Percentiles rank a stretch among this genome's conserved stretches.
These are phyloP conservation scores for Zele albiditarsus DNA, from an alignment of 2,888 invertebrate species.

Conservation along the genomic window DNA sequence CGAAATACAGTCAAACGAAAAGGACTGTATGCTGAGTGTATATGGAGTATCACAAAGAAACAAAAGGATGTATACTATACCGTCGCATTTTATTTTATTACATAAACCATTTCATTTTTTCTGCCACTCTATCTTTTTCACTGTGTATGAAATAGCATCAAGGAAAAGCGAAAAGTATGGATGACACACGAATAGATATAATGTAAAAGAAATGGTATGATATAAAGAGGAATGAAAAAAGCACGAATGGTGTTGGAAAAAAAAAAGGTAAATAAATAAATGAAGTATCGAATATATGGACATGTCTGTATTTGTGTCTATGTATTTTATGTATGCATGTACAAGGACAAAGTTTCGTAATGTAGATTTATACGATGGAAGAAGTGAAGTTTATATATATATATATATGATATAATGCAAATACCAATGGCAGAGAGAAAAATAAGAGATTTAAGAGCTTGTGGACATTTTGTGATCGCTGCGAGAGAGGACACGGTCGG, in stretches of 20 bases:
- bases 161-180: neutral
- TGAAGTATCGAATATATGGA: neutral
- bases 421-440: slow-evolving; percentile 35
- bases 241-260: neutral
- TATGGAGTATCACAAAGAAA: neutral
- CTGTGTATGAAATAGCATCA: neutral
- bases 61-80: neutral
- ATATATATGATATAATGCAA: slow-evolving; percentile 23
- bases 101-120: neutral
- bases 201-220: neutral
- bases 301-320: neutral
- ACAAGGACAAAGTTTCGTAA: neutral
- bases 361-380: slow-evolving; percentile 16
- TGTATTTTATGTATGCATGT: neutral
- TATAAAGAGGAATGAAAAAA: neutral
- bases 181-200: neutral
- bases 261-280: neutral
- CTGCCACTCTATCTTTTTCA: neutral
- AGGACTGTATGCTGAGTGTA: neutral
- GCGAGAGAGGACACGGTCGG: slow-evolving; percentile 52
- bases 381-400: slow-evolving; percentile 5
- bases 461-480: slow-evolving; percentile 66
- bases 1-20: slow-evolving; percentile 9
- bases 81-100: neutral
- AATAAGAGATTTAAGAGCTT: slow-evolving; percentile 63